Evolutionary conservation across 2,888 invertebrate species (phyloP).

Genomic region (Heliconius ismenius): DNA sequence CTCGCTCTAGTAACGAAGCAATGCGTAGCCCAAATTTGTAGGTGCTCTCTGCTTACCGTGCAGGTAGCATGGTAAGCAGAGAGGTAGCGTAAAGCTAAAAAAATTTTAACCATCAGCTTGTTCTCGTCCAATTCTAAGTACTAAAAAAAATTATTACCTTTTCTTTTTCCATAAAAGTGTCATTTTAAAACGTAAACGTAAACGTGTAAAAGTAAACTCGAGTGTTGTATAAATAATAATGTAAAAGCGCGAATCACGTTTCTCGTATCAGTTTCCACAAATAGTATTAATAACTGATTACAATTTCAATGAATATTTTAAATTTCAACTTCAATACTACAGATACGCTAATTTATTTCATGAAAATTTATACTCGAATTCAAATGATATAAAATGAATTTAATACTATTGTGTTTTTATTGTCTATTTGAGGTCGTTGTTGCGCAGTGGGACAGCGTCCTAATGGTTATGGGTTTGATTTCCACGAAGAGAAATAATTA

Average conservation of each 20-base stretch:
- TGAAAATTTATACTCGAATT: conserved; percentile 5
- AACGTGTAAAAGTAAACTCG: neutral
- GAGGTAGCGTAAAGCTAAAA: too few species aligned
- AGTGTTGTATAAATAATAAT: neutral
- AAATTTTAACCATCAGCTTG: too few species aligned
- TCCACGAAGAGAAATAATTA: neutral
- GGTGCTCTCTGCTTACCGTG: too few species aligned
- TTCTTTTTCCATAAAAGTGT: too few species aligned
- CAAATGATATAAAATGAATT: neutral
- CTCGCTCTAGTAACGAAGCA: too few species aligned
- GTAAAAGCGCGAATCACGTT: neutral
- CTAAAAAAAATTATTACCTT: too few species aligned
- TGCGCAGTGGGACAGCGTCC: neutral
- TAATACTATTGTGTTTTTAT: neutral
- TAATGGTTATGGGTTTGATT: neutral
- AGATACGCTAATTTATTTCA: conserved; percentile 17
- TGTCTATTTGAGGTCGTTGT: neutral
- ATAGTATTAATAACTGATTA: conserved; percentile 27
- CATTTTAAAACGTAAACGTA: too few species aligned
- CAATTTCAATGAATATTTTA: conserved; percentile 31
- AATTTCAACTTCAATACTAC: conserved; percentile 12
- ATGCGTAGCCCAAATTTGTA: too few species aligned
- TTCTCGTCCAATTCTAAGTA: too few species aligned
- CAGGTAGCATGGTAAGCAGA: too few species aligned
- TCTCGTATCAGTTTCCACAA: conserved; percentile 9